Evolutionary conservation across 2,113 vertebrate genomes (phyloP), one percentile per base, ranked within the genome.

Genomic region (Megaleporinus macrocephalus): DNA sequence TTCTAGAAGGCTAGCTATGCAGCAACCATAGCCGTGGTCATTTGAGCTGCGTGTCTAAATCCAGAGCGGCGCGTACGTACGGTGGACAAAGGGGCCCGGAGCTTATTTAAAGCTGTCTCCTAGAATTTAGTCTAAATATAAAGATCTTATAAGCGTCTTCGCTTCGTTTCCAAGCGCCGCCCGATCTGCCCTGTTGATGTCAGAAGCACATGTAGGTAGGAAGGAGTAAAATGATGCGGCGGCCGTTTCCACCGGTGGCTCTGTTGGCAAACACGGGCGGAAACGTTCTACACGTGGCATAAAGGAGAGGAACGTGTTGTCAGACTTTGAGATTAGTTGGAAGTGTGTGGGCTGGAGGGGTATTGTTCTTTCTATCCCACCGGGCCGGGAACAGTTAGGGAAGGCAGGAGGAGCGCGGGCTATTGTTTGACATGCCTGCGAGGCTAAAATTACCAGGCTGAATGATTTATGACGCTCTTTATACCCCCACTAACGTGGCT

Each of bases 381-480:
- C 47, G 49, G n/a, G 61, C 44, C 24, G 9, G 16, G 47, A 75
- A 20, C 62, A n/a, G 44, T 55, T 29, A 12, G 6, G 53, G 66
- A 53, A 22, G 55, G n/a, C 44, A 1, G 41, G 16, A n/a, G 47
- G 22, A 71, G 44, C 10, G 49, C 27, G 18, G 44, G 41, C 70
- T 73, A 65, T 62, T 49, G 53, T 70, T 59, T 49, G 71, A 44
- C 57, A 53, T 62, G 26, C 65, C 20, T 27, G 55, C 24, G n/a
- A 61, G 24, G 63, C 57, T 71, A 59, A 44, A 70, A 80, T 84
- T 84, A 81, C 78, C 29, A 53, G 27, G 15, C 20, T 66, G 49
- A 84, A 76, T 77, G 83, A 84, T 78, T 78, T 49, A 85, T 73
- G 79, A 51, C 18, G 20, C 6, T 33, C 29, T 76, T 68, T 81